A percentile compares a stretch with the other conserved stretches of the same genome.
Conservation (phyloP, 2,113 vertebrate species). For the Baryphthengus martii region DNA sequence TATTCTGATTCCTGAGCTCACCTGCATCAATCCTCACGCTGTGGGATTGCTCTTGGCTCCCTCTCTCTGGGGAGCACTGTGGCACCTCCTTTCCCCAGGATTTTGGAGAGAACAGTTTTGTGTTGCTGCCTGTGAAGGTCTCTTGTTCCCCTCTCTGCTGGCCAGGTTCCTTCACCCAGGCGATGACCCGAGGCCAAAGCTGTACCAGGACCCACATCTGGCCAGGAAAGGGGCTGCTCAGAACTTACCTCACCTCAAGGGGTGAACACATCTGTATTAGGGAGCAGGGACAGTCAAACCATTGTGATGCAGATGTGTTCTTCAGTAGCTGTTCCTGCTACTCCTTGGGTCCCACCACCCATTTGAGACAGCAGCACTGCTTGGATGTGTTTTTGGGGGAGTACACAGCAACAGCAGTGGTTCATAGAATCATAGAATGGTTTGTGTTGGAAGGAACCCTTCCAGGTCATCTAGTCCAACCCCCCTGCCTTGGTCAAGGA, state of each 20-base stretch:
- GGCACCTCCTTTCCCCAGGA: neutral
- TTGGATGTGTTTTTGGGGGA: neutral
- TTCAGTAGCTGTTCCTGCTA: neutral
- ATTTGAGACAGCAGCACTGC: accelerated
- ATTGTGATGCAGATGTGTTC: accelerated
- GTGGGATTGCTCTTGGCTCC: neutral
- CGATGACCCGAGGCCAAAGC: neutral
- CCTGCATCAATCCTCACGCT: no score
- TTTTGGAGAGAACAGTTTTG: neutral
- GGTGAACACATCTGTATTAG: accelerated
- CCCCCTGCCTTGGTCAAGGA: neutral
- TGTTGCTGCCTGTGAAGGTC: neutral
- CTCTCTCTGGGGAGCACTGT: neutral
- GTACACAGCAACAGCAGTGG: accelerated
- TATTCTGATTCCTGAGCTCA: neutral
- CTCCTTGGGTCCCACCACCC: neutral
- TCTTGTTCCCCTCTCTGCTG: neutral
- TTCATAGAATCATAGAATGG: neutral
- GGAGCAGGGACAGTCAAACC: neutral
- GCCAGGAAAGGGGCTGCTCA: neutral
- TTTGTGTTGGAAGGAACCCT: neutral
- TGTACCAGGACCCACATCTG: neutral
- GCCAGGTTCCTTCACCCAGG: neutral
- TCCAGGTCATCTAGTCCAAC: neutral
- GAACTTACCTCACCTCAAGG: neutral